Conservation (phyloP, 2,113 vertebrate genomes). For the Campylorhamphus procurvoides region DNA sequence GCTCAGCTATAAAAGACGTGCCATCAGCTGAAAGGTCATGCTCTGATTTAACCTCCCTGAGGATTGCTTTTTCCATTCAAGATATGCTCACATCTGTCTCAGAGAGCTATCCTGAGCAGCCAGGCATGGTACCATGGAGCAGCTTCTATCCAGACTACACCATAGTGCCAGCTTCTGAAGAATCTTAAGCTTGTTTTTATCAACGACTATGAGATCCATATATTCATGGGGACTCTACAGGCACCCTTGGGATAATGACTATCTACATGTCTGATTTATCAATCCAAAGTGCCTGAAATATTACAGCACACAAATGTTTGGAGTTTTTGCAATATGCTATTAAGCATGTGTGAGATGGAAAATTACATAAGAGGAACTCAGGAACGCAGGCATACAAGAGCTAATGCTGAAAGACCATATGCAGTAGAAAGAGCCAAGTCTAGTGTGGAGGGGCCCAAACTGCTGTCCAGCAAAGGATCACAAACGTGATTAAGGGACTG, state of each 20-base stretch:
- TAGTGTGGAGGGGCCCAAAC: not conserved
- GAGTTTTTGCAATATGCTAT: rapidly evolving
- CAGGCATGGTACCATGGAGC: not conserved
- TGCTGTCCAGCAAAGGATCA: not conserved
- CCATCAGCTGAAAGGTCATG: not conserved
- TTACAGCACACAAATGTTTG: not conserved
- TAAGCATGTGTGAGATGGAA: not conserved
- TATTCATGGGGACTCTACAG: not conserved
- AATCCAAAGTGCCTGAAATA: not conserved
- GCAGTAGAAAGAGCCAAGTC: not conserved
- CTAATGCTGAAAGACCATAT: not conserved
- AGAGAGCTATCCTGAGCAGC: not conserved
- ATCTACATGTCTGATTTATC: not conserved
- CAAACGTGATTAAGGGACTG: not conserved
- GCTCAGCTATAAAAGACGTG: not conserved
- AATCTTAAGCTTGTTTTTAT: not conserved
- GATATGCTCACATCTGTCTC: not conserved
- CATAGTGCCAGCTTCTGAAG: not conserved
- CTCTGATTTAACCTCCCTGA: not conserved
- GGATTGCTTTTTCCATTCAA: not conserved
- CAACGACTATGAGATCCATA: not conserved
- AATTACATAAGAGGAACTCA: not conserved
- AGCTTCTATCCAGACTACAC: not conserved
- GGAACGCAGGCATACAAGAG: rapidly evolving
- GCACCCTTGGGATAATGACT: not conserved